A percentile compares a stretch with the other conserved stretches of the same genome.
phyloP scores from a whole-genome alignment of 2,888 invertebrate species.

The Psylliodes chrysocephalus region DNA sequence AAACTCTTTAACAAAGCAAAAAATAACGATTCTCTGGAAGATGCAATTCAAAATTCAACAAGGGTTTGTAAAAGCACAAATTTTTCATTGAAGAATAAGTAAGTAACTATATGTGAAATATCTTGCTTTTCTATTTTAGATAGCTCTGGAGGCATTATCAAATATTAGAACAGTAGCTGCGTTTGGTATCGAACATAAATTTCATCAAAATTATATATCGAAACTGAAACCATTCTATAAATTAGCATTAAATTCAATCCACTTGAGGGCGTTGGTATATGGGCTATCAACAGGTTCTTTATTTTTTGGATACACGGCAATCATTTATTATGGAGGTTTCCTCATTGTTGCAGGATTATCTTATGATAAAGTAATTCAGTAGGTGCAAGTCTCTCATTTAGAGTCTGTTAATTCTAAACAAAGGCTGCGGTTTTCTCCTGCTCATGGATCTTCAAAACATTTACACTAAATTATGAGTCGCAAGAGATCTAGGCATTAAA shows the following conservation, averaged over 20 bases:
- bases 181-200: conserved; percentile 75
- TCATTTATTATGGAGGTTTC: conserved; percentile 79
- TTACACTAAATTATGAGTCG: too few relatives aligned
- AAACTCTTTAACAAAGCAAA: conserved; percentile 74
- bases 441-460: too few relatives aligned
- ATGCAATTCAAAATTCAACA: conserved; percentile 77
- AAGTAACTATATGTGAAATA: too few relatives aligned
- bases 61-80: too few relatives aligned
- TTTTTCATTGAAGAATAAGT: too few relatives aligned
- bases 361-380: conserved; percentile 77
- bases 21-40: conserved; percentile 74
- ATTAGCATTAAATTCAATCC: conserved; percentile 70
- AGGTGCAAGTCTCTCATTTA: conserved; percentile 57
- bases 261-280: conserved; percentile 75
- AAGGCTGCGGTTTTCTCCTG: too few relatives aligned
- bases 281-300: conserved; percentile 77
- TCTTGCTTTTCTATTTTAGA: too few relatives aligned
- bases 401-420: too few relatives aligned
- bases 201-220: conserved; percentile 71
- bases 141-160: conserved; percentile 81
- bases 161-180: conserved; percentile 83
- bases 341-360: conserved; percentile 71
- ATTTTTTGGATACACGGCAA: conserved; percentile 77
- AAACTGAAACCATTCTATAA: conserved; percentile 71
- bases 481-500: too few relatives aligned